A percentile compares a stretch with the other conserved stretches of the same genome.
These are phyloP conservation scores for Colistium nudipinnis DNA, from an alignment of 2,113 vertebrate species.

Conservation along the genomic window DNA sequence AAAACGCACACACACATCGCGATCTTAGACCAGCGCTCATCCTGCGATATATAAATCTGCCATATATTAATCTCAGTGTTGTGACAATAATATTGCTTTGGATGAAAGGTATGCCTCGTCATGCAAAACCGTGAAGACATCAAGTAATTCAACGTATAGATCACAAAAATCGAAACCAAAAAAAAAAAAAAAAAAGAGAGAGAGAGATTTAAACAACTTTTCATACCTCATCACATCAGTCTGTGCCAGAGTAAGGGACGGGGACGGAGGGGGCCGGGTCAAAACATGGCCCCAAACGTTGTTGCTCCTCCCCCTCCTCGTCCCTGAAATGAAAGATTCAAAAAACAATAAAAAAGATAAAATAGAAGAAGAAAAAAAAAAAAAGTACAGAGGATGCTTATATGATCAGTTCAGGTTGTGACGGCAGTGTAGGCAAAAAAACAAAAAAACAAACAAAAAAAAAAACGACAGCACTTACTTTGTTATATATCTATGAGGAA, in stretches of 20 bases:
- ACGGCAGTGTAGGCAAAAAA: conserved; percentile 37
- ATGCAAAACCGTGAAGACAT: conserved; percentile 7
- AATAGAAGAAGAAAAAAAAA: not conserved
- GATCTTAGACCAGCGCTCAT: conserved; percentile 22
- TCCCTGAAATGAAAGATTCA: conserved; percentile 9
- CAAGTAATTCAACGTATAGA: not conserved
- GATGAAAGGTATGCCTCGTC: conserved; percentile 23
- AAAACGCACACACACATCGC: not conserved
- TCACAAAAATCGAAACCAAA: conserved; percentile 43
- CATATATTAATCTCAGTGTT: conserved; percentile 51
- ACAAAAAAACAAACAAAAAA: not conserved
- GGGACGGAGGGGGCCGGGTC: not conserved
- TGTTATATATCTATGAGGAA: conserved; percentile 38
- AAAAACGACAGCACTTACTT: conserved; percentile 41
- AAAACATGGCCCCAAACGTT: conserved; percentile 1
- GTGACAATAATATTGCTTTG: conserved; percentile 54
- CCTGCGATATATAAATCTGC: conserved; percentile 47
- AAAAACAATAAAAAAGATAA: not conserved
- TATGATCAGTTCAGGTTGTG: conserved; percentile 26
- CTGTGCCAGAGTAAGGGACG: conserved; percentile 36
- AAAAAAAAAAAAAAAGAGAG: conserved; percentile 41
- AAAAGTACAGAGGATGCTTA: conserved; percentile 1
- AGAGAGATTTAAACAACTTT: conserved; percentile 48
- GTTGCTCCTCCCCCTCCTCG: not conserved
- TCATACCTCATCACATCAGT: conserved; percentile 58